These are phyloP conservation scores for Esox niger DNA, from an alignment of 2,113 vertebrate species.

Conservation along the genomic window DNA sequence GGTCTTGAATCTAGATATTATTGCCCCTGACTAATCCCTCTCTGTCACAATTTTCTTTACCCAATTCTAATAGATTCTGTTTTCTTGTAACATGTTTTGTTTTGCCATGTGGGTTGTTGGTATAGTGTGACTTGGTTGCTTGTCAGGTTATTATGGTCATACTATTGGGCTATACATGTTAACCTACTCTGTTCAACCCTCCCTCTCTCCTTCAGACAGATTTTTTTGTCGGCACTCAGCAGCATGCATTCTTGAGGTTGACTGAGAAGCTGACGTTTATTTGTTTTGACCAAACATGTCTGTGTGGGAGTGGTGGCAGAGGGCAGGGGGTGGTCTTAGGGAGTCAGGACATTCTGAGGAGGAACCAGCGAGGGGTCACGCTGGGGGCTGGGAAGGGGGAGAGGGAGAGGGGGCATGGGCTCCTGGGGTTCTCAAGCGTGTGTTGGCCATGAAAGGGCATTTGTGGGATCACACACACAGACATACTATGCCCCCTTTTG, in stretches of 20 bases:
- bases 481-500: neutral
- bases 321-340: neutral
- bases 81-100: too few relatives aligned
- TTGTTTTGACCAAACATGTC: constrained; percentile 53
- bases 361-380: constrained; percentile 27
- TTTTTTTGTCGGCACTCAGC: constrained; percentile 4
- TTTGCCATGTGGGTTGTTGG: too few relatives aligned
- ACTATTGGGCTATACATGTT: neutral
- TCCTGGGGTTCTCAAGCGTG: constrained; percentile 22
- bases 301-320: neutral
- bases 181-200: neutral
- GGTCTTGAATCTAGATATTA: too few relatives aligned
- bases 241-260: constrained; percentile 23
- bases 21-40: too few relatives aligned
- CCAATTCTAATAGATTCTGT: too few relatives aligned
- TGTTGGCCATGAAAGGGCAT: constrained; percentile 60
- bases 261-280: constrained; percentile 28
- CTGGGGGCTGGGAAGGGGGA: neutral
- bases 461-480: constrained; percentile 40
- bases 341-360: constrained; percentile 30
- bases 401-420: constrained; percentile 11
- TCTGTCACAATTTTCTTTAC: too few relatives aligned
- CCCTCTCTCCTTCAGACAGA: neutral
- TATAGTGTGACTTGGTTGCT: too few relatives aligned
- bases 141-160: too few relatives aligned